These are phyloP conservation scores for Dromaius novaehollandiae DNA, from an alignment of 2,113 vertebrate genomes.

Conservation along the genomic window DNA sequence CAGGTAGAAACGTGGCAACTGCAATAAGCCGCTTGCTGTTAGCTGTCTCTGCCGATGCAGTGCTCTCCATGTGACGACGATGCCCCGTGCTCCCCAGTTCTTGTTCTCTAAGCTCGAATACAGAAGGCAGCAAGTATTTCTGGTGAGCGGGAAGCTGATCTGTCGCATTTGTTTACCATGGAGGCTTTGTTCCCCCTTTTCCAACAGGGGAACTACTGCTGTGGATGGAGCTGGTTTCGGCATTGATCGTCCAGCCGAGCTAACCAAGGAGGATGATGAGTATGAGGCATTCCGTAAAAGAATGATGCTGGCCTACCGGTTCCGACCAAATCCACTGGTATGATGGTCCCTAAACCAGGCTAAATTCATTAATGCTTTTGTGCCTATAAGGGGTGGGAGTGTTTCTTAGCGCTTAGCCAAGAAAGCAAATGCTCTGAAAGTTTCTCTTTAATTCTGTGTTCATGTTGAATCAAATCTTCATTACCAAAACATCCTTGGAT, in stretches of 20 bases:
- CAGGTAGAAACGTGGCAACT: neutral
- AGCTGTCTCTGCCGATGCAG: neutral
- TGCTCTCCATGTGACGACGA: rapidly evolving
- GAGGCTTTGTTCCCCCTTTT: neutral
- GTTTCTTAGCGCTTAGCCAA: neutral
- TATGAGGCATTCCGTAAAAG: slow-evolving; percentile 96
- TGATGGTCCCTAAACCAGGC: neutral
- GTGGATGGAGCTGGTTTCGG: slow-evolving; percentile 93
- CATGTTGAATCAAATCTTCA: neutral
- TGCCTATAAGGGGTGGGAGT: neutral
- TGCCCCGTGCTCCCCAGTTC: neutral
- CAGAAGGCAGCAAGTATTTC: neutral
- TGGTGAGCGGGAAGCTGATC: neutral
- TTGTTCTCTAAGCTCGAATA: neutral
- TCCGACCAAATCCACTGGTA: slow-evolving; percentile 95
- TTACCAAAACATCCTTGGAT: neutral
- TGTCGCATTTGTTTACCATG: rapidly evolving
- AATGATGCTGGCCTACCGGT: slow-evolving; percentile 98
- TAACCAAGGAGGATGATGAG: slow-evolving; percentile 89
- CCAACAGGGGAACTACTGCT: slow-evolving; percentile 83
- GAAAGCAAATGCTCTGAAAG: neutral
- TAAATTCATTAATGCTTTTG: neutral
- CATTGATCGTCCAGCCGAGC: slow-evolving; percentile 90
- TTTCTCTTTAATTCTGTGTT: neutral
- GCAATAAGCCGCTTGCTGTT: rapidly evolving